Evolutionary conservation across 2,113 vertebrate genomes (phyloP).

Genomic region (Lagopus leucura): DNA sequence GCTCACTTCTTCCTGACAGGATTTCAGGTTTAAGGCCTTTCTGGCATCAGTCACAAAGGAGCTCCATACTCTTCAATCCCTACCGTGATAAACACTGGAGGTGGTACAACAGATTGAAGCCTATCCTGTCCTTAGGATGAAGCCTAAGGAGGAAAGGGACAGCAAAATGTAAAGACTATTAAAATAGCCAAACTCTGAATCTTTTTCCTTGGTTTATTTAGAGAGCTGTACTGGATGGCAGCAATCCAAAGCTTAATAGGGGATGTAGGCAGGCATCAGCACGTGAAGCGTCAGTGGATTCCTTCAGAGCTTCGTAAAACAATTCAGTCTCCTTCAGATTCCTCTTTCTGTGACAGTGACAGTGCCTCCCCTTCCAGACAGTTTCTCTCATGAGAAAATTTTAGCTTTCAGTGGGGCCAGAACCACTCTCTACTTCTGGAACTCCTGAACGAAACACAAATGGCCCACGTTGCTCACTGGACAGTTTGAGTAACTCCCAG

Average conservation of each 20-base stretch:
- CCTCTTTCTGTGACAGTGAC: not conserved
- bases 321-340: not conserved
- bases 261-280: not conserved
- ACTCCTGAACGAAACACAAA: not conserved
- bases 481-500: not conserved
- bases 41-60: not conserved
- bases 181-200: not conserved
- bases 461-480: fast-evolving
- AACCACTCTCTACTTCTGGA: not conserved
- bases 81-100: not conserved
- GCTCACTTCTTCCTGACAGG: fast-evolving
- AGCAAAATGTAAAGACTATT: not conserved
- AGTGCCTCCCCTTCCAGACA: not conserved
- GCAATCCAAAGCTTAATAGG: fast-evolving
- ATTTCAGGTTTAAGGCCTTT: not conserved
- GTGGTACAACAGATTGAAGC: not conserved
- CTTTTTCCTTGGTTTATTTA: not conserved
- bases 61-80: fast-evolving
- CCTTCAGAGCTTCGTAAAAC: not conserved
- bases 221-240: no score
- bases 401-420: not conserved
- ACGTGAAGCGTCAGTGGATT: fast-evolving
- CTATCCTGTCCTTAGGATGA: no score
- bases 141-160: not conserved
- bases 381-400: not conserved